phyloP scores from a whole-genome alignment of 2,113 vertebrate genomes.

The Oryzias melastigma region DNA sequence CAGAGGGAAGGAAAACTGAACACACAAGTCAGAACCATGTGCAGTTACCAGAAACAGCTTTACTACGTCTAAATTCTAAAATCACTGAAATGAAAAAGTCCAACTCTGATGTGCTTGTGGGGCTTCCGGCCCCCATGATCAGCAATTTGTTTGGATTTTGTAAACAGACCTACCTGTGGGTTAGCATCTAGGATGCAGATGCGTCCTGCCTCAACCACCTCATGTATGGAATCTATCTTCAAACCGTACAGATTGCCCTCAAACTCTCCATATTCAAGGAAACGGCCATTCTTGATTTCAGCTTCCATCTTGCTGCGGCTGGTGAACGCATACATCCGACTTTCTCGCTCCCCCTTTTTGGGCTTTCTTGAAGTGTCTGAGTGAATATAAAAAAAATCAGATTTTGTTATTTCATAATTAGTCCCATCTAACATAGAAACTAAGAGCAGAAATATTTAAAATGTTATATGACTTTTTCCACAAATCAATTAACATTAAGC shows the following conservation, averaged over 20 bases:
- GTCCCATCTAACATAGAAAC: too few relatives aligned
- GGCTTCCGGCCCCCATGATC: too few relatives aligned
- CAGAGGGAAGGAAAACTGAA: too few relatives aligned
- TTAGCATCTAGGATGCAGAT: constrained; percentile 94
- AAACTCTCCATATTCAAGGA: constrained; percentile 93
- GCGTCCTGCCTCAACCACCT: constrained; percentile 88
- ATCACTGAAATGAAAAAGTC: too few relatives aligned
- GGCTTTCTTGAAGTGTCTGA: constrained; percentile 90
- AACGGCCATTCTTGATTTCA: constrained; percentile 88
- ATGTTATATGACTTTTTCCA: too few relatives aligned
- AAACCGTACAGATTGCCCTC: constrained; percentile 93
- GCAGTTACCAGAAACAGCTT: too few relatives aligned
- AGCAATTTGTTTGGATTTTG: neutral
- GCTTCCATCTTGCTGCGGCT: constrained; percentile 91
- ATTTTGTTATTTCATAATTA: neutral
- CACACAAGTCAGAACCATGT: too few relatives aligned
- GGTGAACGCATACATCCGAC: constrained; percentile 88
- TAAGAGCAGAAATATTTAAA: too few relatives aligned
- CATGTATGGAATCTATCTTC: constrained; percentile 91
- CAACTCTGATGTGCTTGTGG: too few relatives aligned
- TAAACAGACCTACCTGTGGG: constrained; percentile 81
- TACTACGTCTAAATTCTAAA: too few relatives aligned
- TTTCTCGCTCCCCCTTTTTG: constrained; percentile 86
- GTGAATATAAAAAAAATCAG: neutral
- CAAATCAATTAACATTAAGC: neutral